Conservation (phyloP, 2,113 vertebrate genomes). For the Addax nasomaculatus region DNA sequence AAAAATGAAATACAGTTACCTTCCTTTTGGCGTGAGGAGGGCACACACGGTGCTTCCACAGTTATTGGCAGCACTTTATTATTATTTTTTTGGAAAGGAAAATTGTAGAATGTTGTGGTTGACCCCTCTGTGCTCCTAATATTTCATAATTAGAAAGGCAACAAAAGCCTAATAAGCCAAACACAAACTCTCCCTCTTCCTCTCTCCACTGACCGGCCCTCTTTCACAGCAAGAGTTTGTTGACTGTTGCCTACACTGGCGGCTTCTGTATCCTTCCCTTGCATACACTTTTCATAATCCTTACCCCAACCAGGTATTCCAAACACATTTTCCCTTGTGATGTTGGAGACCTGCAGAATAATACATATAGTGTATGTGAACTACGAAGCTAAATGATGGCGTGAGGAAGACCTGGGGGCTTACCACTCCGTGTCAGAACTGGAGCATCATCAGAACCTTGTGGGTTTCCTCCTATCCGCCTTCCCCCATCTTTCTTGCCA, state of each 20-base stretch:
- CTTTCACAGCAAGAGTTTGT: neutral
- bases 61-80: neutral
- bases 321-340: neutral
- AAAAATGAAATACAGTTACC: neutral
- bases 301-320: neutral
- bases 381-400: neutral
- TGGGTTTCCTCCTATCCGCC: neutral
- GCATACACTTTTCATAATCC: neutral
- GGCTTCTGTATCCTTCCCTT: neutral
- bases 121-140: neutral
- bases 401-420: neutral
- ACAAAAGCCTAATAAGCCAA: neutral
- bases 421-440: fast-evolving
- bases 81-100: neutral
- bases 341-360: neutral
- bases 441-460: neutral
- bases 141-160: constrained; percentile 20
- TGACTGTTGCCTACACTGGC: neutral
- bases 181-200: neutral
- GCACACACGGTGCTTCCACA: neutral
- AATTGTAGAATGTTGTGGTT: neutral
- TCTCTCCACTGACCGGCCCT: neutral
- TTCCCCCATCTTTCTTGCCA: neutral
- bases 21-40: neutral
- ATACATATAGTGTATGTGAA: neutral